Conservation (phyloP, 2,797 vertebrate genomes). For the Typhlichthys eigenmanni region DNA sequence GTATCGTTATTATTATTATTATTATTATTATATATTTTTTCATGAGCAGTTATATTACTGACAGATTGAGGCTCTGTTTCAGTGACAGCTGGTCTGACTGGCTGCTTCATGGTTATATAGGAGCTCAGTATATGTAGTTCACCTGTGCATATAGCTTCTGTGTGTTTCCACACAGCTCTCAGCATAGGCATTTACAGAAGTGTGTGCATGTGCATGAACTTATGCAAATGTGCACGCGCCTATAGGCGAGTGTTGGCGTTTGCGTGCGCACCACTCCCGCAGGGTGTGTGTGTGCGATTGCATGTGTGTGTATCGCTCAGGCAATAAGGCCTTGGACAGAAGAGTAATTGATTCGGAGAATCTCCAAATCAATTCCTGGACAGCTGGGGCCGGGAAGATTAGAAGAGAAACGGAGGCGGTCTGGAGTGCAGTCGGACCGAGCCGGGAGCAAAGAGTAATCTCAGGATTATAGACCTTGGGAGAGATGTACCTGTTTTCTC, state of each 20-base stretch:
- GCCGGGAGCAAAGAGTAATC: slow-evolving; percentile 82
- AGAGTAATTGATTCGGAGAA: slow-evolving; percentile 86
- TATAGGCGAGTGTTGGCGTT: background rate
- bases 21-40: too few species aligned
- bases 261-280: slow-evolving; percentile 22
- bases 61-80: slow-evolving; percentile 43
- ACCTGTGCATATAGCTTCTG: slow-evolving; percentile 37
- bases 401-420: slow-evolving; percentile 78
- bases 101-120: too few species aligned
- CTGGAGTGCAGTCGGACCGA: slow-evolving; percentile 72
- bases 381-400: slow-evolving; percentile 83
- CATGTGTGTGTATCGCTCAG: slow-evolving; percentile 64
- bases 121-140: too few species aligned
- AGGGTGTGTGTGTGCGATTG: slow-evolving; percentile 21
- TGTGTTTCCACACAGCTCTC: slow-evolving; percentile 18
- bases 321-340: slow-evolving; percentile 80
- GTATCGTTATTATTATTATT: too few species aligned
- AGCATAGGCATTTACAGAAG: background rate
- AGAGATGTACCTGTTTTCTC: slow-evolving; percentile 83
- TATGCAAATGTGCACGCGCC: background rate
- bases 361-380: slow-evolving; percentile 85
- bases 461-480: slow-evolving; percentile 82
- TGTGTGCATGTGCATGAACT: slow-evolving; percentile 3
- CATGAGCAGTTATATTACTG: background rate
- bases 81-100: slow-evolving; percentile 16